These are phyloP conservation scores for Xestia xanthographa DNA, from an alignment of 2,888 invertebrate species.

Conservation along the genomic window DNA sequence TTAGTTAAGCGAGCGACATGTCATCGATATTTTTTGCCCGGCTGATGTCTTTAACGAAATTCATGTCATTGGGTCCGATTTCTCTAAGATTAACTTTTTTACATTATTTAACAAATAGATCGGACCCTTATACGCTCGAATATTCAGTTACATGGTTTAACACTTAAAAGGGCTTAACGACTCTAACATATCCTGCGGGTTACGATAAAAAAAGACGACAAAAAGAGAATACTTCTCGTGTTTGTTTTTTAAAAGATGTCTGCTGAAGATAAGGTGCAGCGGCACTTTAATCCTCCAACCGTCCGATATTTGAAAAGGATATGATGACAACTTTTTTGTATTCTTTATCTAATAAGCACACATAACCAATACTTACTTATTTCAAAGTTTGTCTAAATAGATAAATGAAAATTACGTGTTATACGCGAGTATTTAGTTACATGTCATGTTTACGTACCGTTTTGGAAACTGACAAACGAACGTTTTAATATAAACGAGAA, in stretches of 20 bases:
- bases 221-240: conserved; percentile 89
- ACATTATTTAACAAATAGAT: conserved; percentile 90
- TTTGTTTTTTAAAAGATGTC: conserved; percentile 91
- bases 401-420: conserved; percentile 69
- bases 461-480: conserved; percentile 44
- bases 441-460: conserved; percentile 53
- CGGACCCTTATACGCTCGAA: conserved; percentile 89
- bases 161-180: conserved; percentile 91
- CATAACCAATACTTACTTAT: conserved; percentile 83
- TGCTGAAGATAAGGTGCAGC: conserved; percentile 88
- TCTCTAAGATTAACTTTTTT: conserved; percentile 89
- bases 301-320: conserved; percentile 90
- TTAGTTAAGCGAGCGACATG: conserved; percentile 83
- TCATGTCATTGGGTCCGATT: conserved; percentile 90
- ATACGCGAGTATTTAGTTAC: conserved; percentile 55
- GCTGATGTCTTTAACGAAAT: conserved; percentile 89
- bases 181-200: conserved; percentile 91
- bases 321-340: conserved; percentile 90
- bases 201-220: conserved; percentile 89
- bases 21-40: conserved; percentile 88
- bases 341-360: conserved; percentile 87
- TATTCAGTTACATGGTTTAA: conserved; percentile 91
- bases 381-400: conserved; percentile 69
- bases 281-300: conserved; percentile 90
- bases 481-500: conserved; percentile 9